A percentile compares a stretch with the other conserved stretches of the same genome.
Conservation (phyloP, 2,888 invertebrate species). For the Papilio protenor region DNA sequence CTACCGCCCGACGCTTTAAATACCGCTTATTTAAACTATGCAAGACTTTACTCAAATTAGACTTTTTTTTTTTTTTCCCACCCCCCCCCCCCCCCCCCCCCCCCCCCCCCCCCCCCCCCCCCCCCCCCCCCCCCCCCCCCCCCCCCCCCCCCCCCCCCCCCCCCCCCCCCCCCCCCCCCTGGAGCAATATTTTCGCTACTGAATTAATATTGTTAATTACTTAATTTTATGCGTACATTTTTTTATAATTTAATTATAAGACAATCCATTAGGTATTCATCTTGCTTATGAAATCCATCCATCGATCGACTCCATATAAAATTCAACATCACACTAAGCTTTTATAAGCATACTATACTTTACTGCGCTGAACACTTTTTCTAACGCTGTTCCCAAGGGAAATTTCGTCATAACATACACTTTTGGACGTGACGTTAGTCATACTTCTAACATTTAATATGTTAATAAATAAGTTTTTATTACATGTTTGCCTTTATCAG, state of each 20-base stretch:
- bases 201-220: slow-evolving; percentile 12
- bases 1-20: slow-evolving; percentile 33
- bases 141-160: no score
- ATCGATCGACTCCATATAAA: background rate
- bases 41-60: slow-evolving; percentile 34
- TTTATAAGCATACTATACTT: background rate
- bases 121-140: no score
- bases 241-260: background rate
- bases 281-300: background rate
- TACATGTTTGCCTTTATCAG: background rate
- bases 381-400: slow-evolving; percentile 20
- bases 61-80: no score
- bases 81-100: no score
- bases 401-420: slow-evolving; percentile 20
- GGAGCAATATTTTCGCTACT: no score
- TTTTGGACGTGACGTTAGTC: background rate
- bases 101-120: no score
- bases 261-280: no score
- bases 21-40: slow-evolving; percentile 38
- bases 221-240: background rate
- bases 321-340: background rate
- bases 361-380: background rate
- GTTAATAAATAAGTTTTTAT: background rate
- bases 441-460: background rate
- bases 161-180: no score